phyloP scores from a whole-genome alignment of 2,797 vertebrate species.

The Enteromius argenteus region DNA sequence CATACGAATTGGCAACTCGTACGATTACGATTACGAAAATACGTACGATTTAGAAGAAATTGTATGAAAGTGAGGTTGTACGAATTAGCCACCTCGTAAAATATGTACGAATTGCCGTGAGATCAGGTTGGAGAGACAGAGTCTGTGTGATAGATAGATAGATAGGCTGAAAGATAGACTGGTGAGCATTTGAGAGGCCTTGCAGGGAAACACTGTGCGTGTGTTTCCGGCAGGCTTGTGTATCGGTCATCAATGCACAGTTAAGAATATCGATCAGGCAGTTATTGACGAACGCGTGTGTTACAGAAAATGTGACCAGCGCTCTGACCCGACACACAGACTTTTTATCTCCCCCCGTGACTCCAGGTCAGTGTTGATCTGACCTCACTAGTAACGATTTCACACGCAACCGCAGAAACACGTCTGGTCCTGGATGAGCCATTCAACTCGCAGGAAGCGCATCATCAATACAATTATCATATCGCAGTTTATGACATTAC shows the following conservation, averaged over 20 bases:
- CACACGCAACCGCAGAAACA: slow-evolving; percentile 40
- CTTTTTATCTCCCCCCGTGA: slow-evolving; percentile 10
- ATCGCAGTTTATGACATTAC: slow-evolving; percentile 37
- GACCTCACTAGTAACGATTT: slow-evolving; percentile 31
- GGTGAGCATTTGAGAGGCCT: background rate
- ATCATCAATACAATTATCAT: slow-evolving; percentile 56
- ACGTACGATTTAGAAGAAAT: too few species aligned
- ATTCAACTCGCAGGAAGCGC: slow-evolving; percentile 66
- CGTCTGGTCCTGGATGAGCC: slow-evolving; percentile 74
- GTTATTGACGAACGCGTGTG: slow-evolving; percentile 39
- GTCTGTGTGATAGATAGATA: background rate
- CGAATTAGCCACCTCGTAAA: too few species aligned
- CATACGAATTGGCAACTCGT: too few species aligned
- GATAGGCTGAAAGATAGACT: background rate
- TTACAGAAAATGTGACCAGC: slow-evolving; percentile 72
- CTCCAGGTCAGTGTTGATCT: slow-evolving; percentile 15
- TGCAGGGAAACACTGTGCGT: background rate
- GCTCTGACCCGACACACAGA: slow-evolving; percentile 63
- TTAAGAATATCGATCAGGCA: slow-evolving; percentile 40
- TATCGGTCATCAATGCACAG: slow-evolving; percentile 39
- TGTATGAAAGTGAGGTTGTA: too few species aligned
- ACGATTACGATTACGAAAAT: too few species aligned
- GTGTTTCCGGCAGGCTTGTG: background rate
- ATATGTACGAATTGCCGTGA: too few species aligned
- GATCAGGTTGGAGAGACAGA: too few species aligned